Conservation (phyloP, 2,888 invertebrate genomes). For the Pseudeuparius sepicola region DNA sequence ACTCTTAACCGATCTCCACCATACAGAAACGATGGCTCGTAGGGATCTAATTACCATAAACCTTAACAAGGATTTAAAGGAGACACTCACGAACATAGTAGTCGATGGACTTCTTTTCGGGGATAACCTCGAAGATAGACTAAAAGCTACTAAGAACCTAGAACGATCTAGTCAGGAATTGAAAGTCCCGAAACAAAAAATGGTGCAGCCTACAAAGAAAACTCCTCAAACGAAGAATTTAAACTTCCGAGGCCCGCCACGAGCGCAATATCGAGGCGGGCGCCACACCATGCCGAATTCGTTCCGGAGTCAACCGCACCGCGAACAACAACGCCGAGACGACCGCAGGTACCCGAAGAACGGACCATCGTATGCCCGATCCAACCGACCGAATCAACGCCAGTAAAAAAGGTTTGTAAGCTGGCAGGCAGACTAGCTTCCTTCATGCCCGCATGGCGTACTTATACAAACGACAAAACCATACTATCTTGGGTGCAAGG, state of each 20-base stretch:
- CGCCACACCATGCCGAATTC: too few relatives aligned
- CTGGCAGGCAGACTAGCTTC: conserved; percentile 6
- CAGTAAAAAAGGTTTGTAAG: conserved; percentile 7
- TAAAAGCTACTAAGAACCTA: conserved; percentile 7
- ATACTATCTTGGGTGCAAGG: conserved; percentile 12
- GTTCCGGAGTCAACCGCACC: too few relatives aligned
- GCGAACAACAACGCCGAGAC: too few relatives aligned
- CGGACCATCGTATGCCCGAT: too few relatives aligned
- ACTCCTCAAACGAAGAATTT: too few relatives aligned
- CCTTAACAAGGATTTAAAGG: too few relatives aligned
- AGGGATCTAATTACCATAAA: conserved; percentile 2
- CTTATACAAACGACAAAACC: neutral
- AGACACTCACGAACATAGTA: conserved; percentile 3
- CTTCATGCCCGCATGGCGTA: conserved; percentile 6
- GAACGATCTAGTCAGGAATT: conserved; percentile 10
- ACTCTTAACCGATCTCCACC: conserved; percentile 10
- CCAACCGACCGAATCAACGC: too few relatives aligned
- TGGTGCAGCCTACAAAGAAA: too few relatives aligned
- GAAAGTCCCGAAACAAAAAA: conserved; percentile 7
- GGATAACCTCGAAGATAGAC: conserved; percentile 5
- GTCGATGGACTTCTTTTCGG: conserved; percentile 7
- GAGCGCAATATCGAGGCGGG: too few relatives aligned
- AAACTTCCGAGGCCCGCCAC: too few relatives aligned
- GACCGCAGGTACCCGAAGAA: too few relatives aligned
- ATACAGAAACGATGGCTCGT: conserved; percentile 10